Conservation (phyloP, 2,113 vertebrate species). For the Oncorhynchus mykiss region DNA sequence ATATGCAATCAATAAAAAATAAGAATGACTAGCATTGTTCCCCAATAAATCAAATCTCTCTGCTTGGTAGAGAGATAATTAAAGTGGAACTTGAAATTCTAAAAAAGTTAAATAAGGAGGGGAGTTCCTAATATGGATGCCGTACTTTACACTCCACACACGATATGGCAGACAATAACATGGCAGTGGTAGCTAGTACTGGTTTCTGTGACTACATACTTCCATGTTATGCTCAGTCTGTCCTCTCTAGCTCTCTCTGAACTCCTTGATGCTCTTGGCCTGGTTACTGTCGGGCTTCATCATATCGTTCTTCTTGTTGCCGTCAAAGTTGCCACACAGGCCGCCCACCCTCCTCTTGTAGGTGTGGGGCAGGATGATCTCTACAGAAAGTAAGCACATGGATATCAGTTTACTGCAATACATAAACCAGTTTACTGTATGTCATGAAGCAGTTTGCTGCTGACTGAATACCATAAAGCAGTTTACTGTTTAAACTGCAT, state of each 20-base stretch:
- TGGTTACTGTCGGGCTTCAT: constrained; percentile 70
- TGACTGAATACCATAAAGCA: too few species aligned
- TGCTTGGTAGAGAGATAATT: too few species aligned
- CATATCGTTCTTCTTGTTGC: constrained; percentile 68
- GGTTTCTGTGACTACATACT: background rate
- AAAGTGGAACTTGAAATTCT: background rate
- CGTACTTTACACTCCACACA: too few species aligned
- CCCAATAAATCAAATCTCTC: too few species aligned
- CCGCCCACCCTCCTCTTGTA: constrained; percentile 74
- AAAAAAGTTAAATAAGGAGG: background rate
- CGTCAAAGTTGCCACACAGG: constrained; percentile 82
- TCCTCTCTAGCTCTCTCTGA: constrained; percentile 81
- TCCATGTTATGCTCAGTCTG: constrained; percentile 17
- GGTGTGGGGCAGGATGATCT: constrained; percentile 72
- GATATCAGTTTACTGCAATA: background rate
- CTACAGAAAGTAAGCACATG: constrained; percentile 51
- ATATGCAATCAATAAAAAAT: background rate
- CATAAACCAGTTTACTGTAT: background rate
- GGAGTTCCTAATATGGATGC: too few species aligned
- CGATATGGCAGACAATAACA: background rate
- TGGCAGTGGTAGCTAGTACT: background rate
- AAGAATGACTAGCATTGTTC: too few species aligned
- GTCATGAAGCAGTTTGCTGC: too few species aligned
- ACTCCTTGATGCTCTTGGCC: constrained; percentile 59
- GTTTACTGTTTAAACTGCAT: too few species aligned